Evolutionary conservation across 2,888 invertebrate species (phyloP).

Genomic region (Hypomecis punctinalis): DNA sequence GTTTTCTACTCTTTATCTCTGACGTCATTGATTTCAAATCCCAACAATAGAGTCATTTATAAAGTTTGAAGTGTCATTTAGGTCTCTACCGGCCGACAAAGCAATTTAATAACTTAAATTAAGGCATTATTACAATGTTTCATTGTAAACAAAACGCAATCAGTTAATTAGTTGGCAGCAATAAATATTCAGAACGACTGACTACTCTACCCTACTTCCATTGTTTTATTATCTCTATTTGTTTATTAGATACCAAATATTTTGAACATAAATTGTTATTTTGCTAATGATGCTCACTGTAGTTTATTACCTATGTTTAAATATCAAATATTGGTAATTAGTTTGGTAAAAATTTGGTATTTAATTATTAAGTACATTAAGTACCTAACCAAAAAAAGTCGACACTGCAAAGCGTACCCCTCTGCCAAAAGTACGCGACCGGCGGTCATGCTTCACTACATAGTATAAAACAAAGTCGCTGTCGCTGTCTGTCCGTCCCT

Average conservation of each 20-base stretch:
- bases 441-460: too few relatives aligned
- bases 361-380: too few relatives aligned
- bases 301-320: too few relatives aligned
- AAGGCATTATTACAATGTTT: slow-evolving; percentile 49
- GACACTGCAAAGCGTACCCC: too few relatives aligned
- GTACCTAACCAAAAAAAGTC: too few relatives aligned
- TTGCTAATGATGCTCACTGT: slow-evolving; percentile 9
- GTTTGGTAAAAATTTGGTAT: too few relatives aligned
- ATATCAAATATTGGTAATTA: too few relatives aligned
- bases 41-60: slow-evolving; percentile 1
- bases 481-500: too few relatives aligned
- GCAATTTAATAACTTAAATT: slow-evolving; percentile 41
- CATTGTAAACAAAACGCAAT: slow-evolving; percentile 51
- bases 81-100: slow-evolving; percentile 14
- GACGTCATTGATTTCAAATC: too few relatives aligned
- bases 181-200: slow-evolving; percentile 49
- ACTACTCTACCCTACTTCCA: slow-evolving; percentile 17
- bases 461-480: too few relatives aligned
- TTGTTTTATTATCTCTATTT: slow-evolving; percentile 36
- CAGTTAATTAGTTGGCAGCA: slow-evolving; percentile 54
- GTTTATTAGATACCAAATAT: slow-evolving; percentile 27
- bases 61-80: slow-evolving; percentile 18
- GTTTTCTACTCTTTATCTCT: too few relatives aligned
- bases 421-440: too few relatives aligned
- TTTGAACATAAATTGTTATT: slow-evolving; percentile 28